Percentiles rank a stretch among this genome's conserved stretches.
Evolutionary conservation across 2,113 vertebrate genomes (phyloP).

Genomic region (Motacilla tschutschensis): DNA sequence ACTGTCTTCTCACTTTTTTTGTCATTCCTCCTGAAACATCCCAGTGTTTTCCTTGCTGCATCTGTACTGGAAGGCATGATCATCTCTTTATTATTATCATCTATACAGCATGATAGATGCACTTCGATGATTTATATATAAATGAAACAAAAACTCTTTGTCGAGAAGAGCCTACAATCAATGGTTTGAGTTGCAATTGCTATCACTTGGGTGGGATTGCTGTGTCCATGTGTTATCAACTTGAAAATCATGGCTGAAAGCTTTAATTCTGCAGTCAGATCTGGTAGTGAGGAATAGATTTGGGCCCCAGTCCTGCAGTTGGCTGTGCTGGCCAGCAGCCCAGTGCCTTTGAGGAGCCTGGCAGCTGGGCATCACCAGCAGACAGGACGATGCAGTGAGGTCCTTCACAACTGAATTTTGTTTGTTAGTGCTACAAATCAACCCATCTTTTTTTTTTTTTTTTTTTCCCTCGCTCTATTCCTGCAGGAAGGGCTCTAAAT

Average conservation of each 20-base stretch:
- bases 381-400: background rate
- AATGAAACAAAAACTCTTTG: constrained; percentile 5
- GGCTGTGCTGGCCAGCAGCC: constrained; percentile 23
- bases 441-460: background rate
- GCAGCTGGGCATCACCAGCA: constrained; percentile 5
- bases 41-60: background rate
- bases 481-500: background rate
- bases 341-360: background rate
- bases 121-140: constrained; percentile 9
- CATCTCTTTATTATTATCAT: constrained; percentile 2
- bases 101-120: background rate
- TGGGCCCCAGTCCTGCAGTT: constrained; percentile 5
- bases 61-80: background rate
- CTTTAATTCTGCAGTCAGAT: constrained; percentile 47
- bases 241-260: constrained; percentile 56
- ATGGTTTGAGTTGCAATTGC: background rate
- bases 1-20: constrained; percentile 16
- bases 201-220: constrained; percentile 27
- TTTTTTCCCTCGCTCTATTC: fast-evolving
- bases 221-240: constrained; percentile 32
- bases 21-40: background rate
- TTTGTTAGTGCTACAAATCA: background rate
- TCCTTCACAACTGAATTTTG: background rate
- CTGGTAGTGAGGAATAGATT: constrained; percentile 16
- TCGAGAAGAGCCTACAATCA: background rate